These are phyloP conservation scores for Mus spretus DNA, from an alignment of 2,797 vertebrate species.

Conservation along the genomic window DNA sequence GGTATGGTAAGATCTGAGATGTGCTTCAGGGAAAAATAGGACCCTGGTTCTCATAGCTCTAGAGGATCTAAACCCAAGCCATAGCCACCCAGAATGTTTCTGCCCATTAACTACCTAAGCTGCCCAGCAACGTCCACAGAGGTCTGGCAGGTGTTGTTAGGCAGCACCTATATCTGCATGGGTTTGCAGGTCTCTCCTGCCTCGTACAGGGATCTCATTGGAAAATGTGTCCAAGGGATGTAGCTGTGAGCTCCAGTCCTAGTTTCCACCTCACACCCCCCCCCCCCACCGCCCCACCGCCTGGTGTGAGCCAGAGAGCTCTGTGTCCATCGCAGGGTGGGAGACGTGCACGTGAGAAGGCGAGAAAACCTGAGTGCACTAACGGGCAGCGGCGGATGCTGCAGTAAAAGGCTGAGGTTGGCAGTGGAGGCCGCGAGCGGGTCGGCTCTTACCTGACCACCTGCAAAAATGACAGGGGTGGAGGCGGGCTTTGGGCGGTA, in stretches of 20 bases:
- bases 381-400: slow-evolving; percentile 99
- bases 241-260: neutral
- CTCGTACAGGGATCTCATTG: neutral
- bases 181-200: neutral
- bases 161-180: neutral
- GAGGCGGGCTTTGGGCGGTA: slow-evolving; percentile 99
- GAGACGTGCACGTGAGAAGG: slow-evolving; percentile 93
- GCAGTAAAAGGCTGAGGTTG: slow-evolving; percentile 99
- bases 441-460: slow-evolving; percentile 99
- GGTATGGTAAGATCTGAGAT: neutral
- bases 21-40: neutral
- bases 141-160: neutral
- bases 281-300: neutral
- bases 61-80: neutral
- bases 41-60: neutral
- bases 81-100: neutral
- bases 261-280: too few species aligned
- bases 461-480: slow-evolving; percentile 99
- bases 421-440: slow-evolving; percentile 98
- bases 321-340: slow-evolving; percentile 82
- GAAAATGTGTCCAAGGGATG: neutral
- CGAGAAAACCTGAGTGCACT: slow-evolving; percentile 98
- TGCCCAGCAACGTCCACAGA: neutral
- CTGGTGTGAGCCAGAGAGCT: slow-evolving; percentile 80
- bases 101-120: neutral